Conservation (phyloP, 2,797 vertebrate genomes). For the Philypnodon macrostomus region DNA sequence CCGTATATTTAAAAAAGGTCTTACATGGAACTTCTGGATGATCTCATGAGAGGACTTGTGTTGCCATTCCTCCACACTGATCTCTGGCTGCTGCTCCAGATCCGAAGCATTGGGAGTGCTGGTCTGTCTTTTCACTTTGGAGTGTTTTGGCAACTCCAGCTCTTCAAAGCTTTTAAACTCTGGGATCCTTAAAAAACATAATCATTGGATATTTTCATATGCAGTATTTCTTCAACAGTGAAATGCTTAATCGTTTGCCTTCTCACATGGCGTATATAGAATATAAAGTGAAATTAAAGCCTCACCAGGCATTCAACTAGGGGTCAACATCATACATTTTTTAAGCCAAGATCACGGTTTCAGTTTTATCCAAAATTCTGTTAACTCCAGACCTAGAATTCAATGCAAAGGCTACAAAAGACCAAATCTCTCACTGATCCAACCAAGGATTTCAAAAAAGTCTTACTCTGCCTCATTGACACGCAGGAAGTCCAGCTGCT, state of each 20-base stretch:
- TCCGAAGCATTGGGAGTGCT: slow-evolving; percentile 87
- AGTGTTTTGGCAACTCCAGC: slow-evolving; percentile 92
- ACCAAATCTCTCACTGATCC: too few relatives aligned
- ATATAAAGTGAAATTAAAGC: too few relatives aligned
- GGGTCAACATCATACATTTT: too few relatives aligned
- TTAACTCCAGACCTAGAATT: too few relatives aligned
- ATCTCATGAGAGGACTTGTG: slow-evolving; percentile 83
- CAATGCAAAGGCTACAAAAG: too few relatives aligned
- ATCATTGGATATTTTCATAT: too few relatives aligned
- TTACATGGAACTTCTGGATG: slow-evolving; percentile 91
- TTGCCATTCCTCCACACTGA: slow-evolving; percentile 84
- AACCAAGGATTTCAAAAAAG: background rate
- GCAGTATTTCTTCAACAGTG: too few relatives aligned
- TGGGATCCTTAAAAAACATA: slow-evolving; percentile 76
- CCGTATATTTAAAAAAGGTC: slow-evolving; percentile 19
- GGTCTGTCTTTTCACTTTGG: slow-evolving; percentile 93
- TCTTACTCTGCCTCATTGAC: slow-evolving; percentile 92
- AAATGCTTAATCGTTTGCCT: too few relatives aligned
- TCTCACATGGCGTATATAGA: too few relatives aligned
- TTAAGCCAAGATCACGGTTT: too few relatives aligned
- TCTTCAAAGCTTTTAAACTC: slow-evolving; percentile 96
- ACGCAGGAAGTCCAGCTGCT: slow-evolving; percentile 94
- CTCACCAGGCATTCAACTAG: too few relatives aligned
- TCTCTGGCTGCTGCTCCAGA: slow-evolving; percentile 86
- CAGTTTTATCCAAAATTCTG: too few relatives aligned